Percentiles rank a stretch among this genome's conserved stretches.
Evolutionary conservation across 1,140 invertebrate genomes (phyloP).

Genomic region (Nasonia longicornis): DNA sequence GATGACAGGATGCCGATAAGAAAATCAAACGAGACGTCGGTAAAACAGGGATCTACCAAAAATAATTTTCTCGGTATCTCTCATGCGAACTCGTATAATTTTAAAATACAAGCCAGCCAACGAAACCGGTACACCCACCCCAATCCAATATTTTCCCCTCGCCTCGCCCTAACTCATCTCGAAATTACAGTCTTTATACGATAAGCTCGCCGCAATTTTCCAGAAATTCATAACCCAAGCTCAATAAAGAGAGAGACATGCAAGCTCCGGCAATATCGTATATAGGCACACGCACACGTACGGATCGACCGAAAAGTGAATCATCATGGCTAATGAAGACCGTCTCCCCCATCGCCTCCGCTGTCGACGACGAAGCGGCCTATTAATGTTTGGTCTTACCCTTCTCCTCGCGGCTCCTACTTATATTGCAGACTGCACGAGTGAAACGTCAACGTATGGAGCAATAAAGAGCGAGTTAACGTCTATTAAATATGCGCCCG

Average conservation of each 20-base stretch:
- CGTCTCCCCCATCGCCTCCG: not conserved
- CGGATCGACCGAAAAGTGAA: constrained; percentile 7
- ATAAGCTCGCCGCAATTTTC: not conserved
- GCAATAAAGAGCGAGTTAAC: constrained; percentile 22
- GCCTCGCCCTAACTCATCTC: not conserved
- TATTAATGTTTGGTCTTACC: not conserved
- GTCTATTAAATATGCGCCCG: constrained; percentile 21
- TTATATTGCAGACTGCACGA: not conserved
- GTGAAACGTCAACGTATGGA: constrained; percentile 22
- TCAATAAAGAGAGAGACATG: too few species aligned
- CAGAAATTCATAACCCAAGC: not conserved
- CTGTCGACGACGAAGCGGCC: not conserved
- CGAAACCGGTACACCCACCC: not conserved
- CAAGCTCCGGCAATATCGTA: not conserved
- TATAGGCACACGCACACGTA: not conserved
- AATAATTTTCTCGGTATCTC: not conserved
- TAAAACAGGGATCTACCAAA: not conserved
- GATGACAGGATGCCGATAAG: not conserved
- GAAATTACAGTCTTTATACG: not conserved
- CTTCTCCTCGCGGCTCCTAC: not conserved
- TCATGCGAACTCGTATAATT: not conserved
- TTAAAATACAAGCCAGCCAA: not conserved
- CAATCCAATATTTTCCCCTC: not conserved
- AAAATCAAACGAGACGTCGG: not conserved
- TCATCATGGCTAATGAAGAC: constrained; percentile 26